Evolutionary conservation across 2,888 invertebrate genomes (phyloP), one percentile per base, ranked within the genome.

Genomic region (Cataglyphis livida): DNA sequence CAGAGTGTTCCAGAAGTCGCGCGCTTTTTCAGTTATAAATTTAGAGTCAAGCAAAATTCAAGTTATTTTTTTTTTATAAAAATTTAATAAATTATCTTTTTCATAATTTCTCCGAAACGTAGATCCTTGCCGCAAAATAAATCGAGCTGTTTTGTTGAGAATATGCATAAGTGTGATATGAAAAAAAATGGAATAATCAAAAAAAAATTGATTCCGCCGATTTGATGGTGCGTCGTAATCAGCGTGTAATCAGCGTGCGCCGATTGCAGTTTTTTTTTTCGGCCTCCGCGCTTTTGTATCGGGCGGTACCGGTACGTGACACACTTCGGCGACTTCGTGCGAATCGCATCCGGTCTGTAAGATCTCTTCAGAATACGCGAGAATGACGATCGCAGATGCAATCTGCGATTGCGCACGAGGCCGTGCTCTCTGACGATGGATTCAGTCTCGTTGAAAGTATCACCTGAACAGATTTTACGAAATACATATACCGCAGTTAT

Each of bases 371-470:
- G 59, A 51, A 75, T 51, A 81, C 66, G 74, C 83, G 48, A 73
- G 85, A 84, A 84, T 88, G 88, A 88, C 88, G 86, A 88, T 88
- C 86, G 88, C 86, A 84, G 88, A 84, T 88, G 85, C 82, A 87
- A 87, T 87, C 87, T 82, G 48, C 74, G 59, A 76, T 41, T 81
- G 70, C 68, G 57, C 59, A 54, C 59, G 48, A 7, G 28, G 83
- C 70, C 48, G 59, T 57, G 66, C 68, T 48, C 48, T 59, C 44
- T 35, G 83, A 73, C 73, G 79, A 64, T 81, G 59, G 62, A 78
- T 79, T 57, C 66, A 57, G 59, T 41, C 21, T 62, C 54, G 57
- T 21, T 79, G 81, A 83, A 64, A 68, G 54, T 62, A 68, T 76
- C 38, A 62, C 61, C 44, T 25, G 51, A 38, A 54, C 65, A 35